These are phyloP conservation scores for Macropodus opercularis DNA, from an alignment of 2,797 vertebrate genomes.

Conservation along the genomic window DNA sequence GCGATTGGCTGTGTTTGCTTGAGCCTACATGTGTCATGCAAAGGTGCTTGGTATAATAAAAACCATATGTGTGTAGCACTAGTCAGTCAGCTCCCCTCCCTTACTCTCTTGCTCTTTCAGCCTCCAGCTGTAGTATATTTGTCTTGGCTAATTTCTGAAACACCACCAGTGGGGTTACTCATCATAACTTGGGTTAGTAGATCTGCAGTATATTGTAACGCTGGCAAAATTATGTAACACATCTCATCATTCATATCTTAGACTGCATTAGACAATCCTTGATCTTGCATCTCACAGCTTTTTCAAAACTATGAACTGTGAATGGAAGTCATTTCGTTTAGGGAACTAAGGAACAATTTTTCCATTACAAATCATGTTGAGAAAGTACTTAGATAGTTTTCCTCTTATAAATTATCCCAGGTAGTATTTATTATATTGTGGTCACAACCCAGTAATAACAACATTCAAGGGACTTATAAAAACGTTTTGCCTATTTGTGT, in stretches of 20 bases:
- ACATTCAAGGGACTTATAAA: neutral
- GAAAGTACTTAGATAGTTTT: too few species aligned
- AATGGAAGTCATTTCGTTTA: neutral
- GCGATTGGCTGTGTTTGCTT: constrained; percentile 43
- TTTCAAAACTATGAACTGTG: neutral
- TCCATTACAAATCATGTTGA: too few species aligned
- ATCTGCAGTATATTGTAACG: constrained; percentile 9
- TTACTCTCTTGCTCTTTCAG: constrained; percentile 19
- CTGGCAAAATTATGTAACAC: neutral
- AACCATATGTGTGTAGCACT: constrained; percentile 58
- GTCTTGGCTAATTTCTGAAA: constrained; percentile 63
- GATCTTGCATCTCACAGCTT: neutral
- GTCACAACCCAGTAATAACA: neutral
- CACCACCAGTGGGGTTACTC: constrained; percentile 18
- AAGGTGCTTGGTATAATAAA: constrained; percentile 55
- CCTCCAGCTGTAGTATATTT: constrained; percentile 74
- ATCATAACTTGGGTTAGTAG: constrained; percentile 12
- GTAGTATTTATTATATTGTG: neutral
- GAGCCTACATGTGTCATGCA: constrained; percentile 47
- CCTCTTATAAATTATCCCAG: too few species aligned
- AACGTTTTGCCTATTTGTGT: too few species aligned
- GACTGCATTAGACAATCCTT: neutral
- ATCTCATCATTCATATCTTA: too few species aligned
- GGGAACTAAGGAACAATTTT: neutral
- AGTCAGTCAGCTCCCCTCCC: constrained; percentile 38